A percentile compares a stretch with the other conserved stretches of the same genome.
Conservation (phyloP, 1,140 invertebrate genomes). For the Pemphigus obesinymphae region DNA sequence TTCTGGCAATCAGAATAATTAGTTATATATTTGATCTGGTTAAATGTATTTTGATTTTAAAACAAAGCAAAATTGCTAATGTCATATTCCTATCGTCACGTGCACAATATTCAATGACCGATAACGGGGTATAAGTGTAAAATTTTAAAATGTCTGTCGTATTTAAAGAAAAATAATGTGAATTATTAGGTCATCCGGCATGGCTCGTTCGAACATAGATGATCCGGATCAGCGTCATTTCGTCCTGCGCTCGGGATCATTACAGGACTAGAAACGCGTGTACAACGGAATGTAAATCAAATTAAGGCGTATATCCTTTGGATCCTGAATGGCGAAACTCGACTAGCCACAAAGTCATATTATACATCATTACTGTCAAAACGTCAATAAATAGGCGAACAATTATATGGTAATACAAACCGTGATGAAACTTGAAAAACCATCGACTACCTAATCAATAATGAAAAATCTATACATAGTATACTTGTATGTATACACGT, state of each 20-base stretch:
- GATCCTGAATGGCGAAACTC: background rate
- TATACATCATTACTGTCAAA: background rate
- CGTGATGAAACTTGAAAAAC: background rate
- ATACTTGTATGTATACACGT: no score
- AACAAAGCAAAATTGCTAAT: no score
- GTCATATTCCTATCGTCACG: no score
- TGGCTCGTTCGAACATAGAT: slow-evolving; percentile 20
- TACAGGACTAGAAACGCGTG: background rate
- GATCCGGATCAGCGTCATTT: slow-evolving; percentile 10
- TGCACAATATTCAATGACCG: no score
- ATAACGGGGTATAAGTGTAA: no score
- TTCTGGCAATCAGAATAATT: no score
- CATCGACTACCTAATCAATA: no score
- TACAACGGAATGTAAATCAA: slow-evolving; percentile 6
- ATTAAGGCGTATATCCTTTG: background rate
- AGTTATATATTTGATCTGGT: no score
- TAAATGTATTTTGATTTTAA: no score
- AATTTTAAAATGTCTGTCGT: slow-evolving; percentile 9
- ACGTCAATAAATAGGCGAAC: background rate
- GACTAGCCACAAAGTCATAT: background rate
- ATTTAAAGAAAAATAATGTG: background rate
- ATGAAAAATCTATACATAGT: background rate
- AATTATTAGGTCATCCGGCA: slow-evolving; percentile 25
- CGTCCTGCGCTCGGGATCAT: background rate
- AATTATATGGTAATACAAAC: background rate